Base-by-base conservation (phyloP, 2,888 invertebrate species). In the Tethea ocularis region DNA sequence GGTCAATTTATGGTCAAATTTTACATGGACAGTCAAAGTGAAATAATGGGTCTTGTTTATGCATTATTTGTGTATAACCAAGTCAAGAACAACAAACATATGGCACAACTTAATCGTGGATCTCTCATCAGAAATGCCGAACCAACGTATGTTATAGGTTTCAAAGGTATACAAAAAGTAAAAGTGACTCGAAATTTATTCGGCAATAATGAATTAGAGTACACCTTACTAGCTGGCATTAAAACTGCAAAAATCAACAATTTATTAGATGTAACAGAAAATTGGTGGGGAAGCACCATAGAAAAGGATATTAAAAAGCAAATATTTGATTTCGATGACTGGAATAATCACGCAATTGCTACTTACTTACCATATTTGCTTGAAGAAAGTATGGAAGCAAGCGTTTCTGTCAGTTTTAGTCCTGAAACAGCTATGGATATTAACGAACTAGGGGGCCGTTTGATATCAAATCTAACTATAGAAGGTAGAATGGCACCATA, bases 281-380 rank as follows among this genome's bases (percentile, higher is more conserved):
- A 99, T 84, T 99, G 98, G 97, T 99, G 99, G 99, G 99, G 99
- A 13, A 96, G 96, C 3, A 91, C 93, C 0, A 94, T 96, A 58
- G 95, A 97, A 57, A 91, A 89, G 6, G 94, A 94, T 59, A 99
- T 99, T 58, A 95, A 95, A 71, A 94, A 95, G 57, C 94, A 95
- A 79, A 98, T 99, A 75, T 99, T 99, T 82, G 99, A 99, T 88
- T 99, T 99, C 87, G 99, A 99, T 83, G 99, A 99, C 83, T 99
- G 99, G 99, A 99, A 99, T 84, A 98, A 98, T 86, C 98, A 98
- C 84, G 99, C 99, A 0, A 95, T 99, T 57, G 99, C 99, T 0
- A 94, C 96, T 15, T 99, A 96, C 85, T 94, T 96, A 58, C 99
- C 99, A 0, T 99, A 96, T 84, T 94, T 99, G 60, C 94, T 96